These are phyloP conservation scores for Momotus momota DNA, from an alignment of 2,797 vertebrate species.

Conservation along the genomic window DNA sequence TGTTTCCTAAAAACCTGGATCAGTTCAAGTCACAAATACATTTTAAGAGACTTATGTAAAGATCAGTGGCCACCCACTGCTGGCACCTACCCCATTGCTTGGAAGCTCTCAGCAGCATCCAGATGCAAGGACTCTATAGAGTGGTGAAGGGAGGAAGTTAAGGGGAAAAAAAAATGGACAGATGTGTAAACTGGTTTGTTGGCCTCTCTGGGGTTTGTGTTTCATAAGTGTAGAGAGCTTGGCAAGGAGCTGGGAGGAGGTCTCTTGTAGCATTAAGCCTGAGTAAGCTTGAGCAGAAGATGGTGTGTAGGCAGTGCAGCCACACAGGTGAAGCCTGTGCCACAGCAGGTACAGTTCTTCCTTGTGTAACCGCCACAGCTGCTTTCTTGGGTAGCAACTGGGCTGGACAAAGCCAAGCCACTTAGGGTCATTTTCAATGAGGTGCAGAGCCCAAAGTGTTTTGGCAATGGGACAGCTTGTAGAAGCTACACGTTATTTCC, in stretches of 20 bases:
- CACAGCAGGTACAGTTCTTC: background rate
- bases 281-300: background rate
- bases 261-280: background rate
- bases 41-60: background rate
- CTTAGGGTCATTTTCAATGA: background rate
- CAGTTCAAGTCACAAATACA: background rate
- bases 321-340: accelerated
- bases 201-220: background rate
- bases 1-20: background rate
- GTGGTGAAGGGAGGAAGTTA: background rate
- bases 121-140: background rate
- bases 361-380: background rate
- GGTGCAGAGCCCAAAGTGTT: background rate
- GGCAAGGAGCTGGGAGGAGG: background rate
- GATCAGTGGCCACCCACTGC: background rate
- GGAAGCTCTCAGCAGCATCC: background rate
- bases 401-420: background rate
- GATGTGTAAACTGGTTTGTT: background rate
- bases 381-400: background rate
- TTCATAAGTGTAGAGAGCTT: background rate
- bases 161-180: background rate
- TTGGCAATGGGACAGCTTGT: background rate
- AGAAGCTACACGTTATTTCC: background rate
- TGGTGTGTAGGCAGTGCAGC: background rate
- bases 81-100: background rate